Base-by-base conservation (phyloP, 92 coral and sea anemone species). In the Actinernus sp. region DNA sequence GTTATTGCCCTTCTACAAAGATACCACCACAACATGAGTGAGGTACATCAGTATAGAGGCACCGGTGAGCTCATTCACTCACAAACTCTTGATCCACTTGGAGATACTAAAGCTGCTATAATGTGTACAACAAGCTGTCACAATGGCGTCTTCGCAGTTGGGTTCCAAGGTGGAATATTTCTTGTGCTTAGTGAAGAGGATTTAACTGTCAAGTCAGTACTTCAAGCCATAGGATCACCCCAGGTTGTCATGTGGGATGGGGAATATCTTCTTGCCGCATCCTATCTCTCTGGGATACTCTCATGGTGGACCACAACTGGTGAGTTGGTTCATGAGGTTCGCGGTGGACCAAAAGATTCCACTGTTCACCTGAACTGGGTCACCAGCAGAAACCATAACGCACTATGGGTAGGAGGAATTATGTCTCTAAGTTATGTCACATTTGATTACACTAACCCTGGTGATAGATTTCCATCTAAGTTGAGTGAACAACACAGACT, bases 191-290 rank as follows among this genome's bases (percentile, higher is more conserved):
- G 37, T 47, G 96, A 90, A 46, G 38, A 14, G 6, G 66, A 79
- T 48, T 83, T 90, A 26, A 60, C 64, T 18, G 80, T 85, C 31
- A 61, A 19, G 14, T 57, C 96, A 12, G 40, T 90, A 40, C 73
- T 90, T 30, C 96, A 90, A 70, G 96, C 92, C 17, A 85, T 88
- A 27, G 96, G 96, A 16, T 90, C 96, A 32, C 88, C 96, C 37
- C 96, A 90, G 67, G 89, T 85, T 41, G 89, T 82, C 31, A 29
- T 90, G 22, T 90, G 96, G 96, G 75, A 90, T 49, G 65, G 73
- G 1, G 40, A 70, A 23, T 53, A 70, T 45, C 79, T 90, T 17
- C 85, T 90, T 24, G 78, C 92, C 4, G 75, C 64, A 10, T 90
- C 96, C 3, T 90, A 90, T 58, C 74, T 90, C 17, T 85, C 92